These are phyloP conservation scores for Diceros bicornis DNA, from an alignment of 2,797 vertebrate genomes.

Conservation along the genomic window DNA sequence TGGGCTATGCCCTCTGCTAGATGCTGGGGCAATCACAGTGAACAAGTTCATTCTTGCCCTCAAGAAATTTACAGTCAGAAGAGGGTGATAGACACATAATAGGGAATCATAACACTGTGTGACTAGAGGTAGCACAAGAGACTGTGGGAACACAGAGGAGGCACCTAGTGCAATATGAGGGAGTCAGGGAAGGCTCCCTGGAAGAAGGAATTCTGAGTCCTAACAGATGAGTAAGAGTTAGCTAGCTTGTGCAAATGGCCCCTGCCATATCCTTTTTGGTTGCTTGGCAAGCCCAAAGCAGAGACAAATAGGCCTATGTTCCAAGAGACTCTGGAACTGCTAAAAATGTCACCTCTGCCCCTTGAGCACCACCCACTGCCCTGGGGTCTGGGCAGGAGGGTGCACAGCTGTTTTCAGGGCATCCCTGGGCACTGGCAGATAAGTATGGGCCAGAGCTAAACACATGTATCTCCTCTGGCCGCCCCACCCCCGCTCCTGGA, in stretches of 20 bases:
- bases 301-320: conserved; percentile 73
- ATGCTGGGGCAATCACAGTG: neutral
- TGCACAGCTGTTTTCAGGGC: conserved; percentile 84
- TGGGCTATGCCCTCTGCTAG: neutral
- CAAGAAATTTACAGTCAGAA: conserved; percentile 23
- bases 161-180: neutral
- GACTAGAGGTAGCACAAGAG: neutral
- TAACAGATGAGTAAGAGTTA: conserved; percentile 12
- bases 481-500: conserved; percentile 79
- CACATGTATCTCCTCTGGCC: conserved; percentile 79
- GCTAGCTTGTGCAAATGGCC: neutral
- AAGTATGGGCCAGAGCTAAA: conserved; percentile 89
- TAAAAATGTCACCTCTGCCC: conserved; percentile 70
- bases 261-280: neutral
- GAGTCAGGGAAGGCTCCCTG: neutral
- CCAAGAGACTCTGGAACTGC: conserved; percentile 53
- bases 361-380: conserved; percentile 6
- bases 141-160: neutral
- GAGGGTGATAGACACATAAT: neutral
- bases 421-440: conserved; percentile 80
- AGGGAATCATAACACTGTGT: neutral
- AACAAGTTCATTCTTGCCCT: conserved; percentile 25
- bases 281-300: conserved; percentile 70
- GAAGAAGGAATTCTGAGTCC: neutral
- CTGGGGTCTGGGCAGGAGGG: conserved; percentile 56